Base-by-base conservation (phyloP, 2,113 vertebrate genomes). In the Junco hyemalis region DNA sequence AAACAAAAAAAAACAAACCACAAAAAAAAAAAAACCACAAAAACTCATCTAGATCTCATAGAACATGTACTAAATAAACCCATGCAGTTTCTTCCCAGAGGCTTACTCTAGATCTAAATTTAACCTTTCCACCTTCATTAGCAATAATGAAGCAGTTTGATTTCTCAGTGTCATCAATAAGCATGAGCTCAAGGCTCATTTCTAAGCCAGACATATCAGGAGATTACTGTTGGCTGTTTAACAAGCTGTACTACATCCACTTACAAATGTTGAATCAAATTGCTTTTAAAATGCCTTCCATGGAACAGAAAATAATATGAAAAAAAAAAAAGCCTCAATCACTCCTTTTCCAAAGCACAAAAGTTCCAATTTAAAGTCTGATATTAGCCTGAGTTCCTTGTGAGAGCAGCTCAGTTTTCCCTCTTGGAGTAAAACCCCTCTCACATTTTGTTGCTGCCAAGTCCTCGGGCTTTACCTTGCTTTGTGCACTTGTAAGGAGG, bases 51-150 rank as follows among this genome's bases (percentile, higher is more conserved):
- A 68, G 29, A 44, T 63, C 40, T 78, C 15, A 71, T 50, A 21
- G 6, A 36, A 36, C 16, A 66, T 0, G 0, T 56, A 20, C 24
- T 68, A 44, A 81, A 85, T 51, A 87, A 90, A 79, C 3, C 6
- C 26, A 74, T 8, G 4, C 47, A 59, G 18, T 59, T 86, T 81
- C 29, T 89, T 76, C 36, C 29, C 38, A 81, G 44, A 69, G 26
- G 31, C 12, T 87, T 79, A 61, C 12, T 84, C 80, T 40, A 36
- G 4, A 68, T 70, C 65, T 81, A 79, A 87, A 81, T 84, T 71
- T 74, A 92, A 82, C 31, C 20, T 18, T 65, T 83, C 54, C 50
- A 28, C 15, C 59, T 80, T 93, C 80, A 81, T 95, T 95, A 95
- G 64, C 60, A 70, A 64, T 71, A 90, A 96, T 83, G 70, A 95